Evolutionary conservation across 2,888 invertebrate species (phyloP).

Genomic region (Bombylius discolor): DNA sequence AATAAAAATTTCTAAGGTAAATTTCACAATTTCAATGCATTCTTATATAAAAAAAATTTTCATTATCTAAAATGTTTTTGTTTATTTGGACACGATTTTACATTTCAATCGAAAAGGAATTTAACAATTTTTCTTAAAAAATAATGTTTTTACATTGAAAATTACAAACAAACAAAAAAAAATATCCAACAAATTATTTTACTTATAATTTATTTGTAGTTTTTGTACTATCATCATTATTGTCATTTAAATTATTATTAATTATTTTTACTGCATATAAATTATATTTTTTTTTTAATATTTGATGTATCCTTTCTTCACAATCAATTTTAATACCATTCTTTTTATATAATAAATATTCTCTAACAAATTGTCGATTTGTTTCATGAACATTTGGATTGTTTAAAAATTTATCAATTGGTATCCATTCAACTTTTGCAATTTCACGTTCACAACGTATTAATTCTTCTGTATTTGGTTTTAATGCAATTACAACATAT

Average conservation of each 20-base stretch:
- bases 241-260: background rate
- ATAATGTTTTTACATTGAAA: no score
- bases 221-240: background rate
- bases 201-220: background rate
- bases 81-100: no score
- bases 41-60: no score
- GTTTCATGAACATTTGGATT: conserved; percentile 61
- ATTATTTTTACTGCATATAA: conserved; percentile 19
- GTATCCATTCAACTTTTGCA: conserved; percentile 69
- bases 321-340: conserved; percentile 48
- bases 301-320: conserved; percentile 34
- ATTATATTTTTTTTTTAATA: conserved; percentile 28
- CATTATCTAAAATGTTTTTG: no score
- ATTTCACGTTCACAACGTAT: conserved; percentile 65
- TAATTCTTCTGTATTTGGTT: conserved; percentile 49
- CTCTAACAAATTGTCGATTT: conserved; percentile 53
- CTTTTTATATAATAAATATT: conserved; percentile 51
- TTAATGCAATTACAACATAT: conserved; percentile 64
- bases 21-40: no score
- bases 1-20: no score
- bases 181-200: no score
- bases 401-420: conserved; percentile 53
- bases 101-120: no score
- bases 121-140: no score
- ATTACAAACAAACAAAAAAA: no score